phyloP scores from a whole-genome alignment of 2,113 vertebrate genomes.

The Chionodraco myersi region DNA sequence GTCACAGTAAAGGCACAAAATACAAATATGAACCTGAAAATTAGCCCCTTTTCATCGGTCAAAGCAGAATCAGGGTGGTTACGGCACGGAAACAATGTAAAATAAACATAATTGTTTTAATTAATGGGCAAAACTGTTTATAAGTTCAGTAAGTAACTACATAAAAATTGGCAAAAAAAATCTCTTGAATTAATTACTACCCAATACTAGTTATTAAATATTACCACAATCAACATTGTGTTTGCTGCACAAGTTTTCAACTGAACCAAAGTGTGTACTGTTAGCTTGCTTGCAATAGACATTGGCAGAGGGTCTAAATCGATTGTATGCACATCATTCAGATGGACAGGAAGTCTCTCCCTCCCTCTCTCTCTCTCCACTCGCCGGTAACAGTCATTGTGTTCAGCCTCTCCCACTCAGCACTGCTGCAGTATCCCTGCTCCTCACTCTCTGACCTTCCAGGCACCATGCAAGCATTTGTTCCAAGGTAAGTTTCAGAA shows the following conservation, averaged over 20 bases:
- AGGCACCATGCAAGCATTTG: constrained; percentile 78
- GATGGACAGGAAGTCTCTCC: constrained; percentile 52
- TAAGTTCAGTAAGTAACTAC: no score
- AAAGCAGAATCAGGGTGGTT: no score
- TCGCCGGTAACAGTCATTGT: constrained; percentile 36
- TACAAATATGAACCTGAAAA: no score
- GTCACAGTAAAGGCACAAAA: no score
- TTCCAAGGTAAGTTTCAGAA: constrained; percentile 75
- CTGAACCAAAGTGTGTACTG: neutral
- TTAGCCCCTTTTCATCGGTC: no score
- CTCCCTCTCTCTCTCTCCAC: constrained; percentile 34
- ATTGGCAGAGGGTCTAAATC: constrained; percentile 30
- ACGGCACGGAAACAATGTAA: no score
- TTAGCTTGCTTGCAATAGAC: constrained; percentile 48
- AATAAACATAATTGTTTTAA: no score
- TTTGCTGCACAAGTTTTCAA: neutral
- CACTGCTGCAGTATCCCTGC: constrained; percentile 67
- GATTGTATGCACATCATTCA: constrained; percentile 62
- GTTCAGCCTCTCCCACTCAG: constrained; percentile 64
- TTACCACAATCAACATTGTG: neutral
- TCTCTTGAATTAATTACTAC: no score
- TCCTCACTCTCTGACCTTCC: constrained; percentile 65
- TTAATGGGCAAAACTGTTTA: no score
- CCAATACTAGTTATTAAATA: neutral
- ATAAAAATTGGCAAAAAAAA: no score